Percentiles rank a stretch among this genome's conserved stretches.
Evolutionary conservation across 2,888 invertebrate genomes (phyloP).

Genomic region (Digitonthophagus gazella): DNA sequence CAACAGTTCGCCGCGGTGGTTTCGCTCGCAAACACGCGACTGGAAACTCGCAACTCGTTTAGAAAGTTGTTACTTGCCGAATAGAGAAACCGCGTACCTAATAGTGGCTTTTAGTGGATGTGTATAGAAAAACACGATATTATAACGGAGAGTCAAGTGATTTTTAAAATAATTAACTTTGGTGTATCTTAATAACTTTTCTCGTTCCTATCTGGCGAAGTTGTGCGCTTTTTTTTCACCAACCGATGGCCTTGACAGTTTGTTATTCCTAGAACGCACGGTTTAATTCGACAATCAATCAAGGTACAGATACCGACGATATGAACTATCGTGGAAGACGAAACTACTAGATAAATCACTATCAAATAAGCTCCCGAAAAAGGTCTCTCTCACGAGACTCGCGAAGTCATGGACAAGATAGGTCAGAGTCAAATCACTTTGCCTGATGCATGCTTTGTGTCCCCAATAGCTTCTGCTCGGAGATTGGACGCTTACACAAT

Average conservation of each 20-base stretch:
- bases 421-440: neutral
- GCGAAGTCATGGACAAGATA: neutral
- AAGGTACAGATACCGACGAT: neutral
- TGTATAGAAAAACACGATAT: too few relatives aligned
- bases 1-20: constrained; percentile 18
- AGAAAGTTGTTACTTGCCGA: neutral
- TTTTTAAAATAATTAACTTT: too few relatives aligned
- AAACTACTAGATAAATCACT: neutral
- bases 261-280: neutral
- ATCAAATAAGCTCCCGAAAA: neutral
- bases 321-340: neutral
- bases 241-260: neutral
- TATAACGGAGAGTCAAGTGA: too few relatives aligned
- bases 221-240: neutral
- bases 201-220: neutral
- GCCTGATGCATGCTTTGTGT: neutral
- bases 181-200: neutral
- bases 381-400: neutral
- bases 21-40: constrained; percentile 9
- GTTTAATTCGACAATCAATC: neutral
- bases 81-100: too few relatives aligned
- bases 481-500: neutral
- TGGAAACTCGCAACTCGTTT: neutral
- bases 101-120: too few relatives aligned
- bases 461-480: neutral